Percentiles rank a stretch among this genome's conserved stretches.
Evolutionary conservation across 2,888 invertebrate genomes (phyloP).

Genomic region (Linnaemya tessellans): DNA sequence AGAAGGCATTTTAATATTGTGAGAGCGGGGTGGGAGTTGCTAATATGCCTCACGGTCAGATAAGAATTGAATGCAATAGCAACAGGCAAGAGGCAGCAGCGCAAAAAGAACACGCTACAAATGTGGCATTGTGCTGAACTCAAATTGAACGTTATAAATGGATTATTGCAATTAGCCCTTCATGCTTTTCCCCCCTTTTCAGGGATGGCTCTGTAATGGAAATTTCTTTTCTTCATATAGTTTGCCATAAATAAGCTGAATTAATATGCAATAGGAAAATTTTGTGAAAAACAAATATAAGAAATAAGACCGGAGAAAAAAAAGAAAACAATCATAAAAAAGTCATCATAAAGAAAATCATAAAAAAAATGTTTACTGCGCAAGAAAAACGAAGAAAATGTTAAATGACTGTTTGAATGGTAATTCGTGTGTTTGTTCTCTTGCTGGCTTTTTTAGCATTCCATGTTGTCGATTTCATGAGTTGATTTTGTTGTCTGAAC

Average conservation of each 20-base stretch:
- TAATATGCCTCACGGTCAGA: constrained; percentile 65
- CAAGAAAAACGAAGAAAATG: constrained; percentile 35
- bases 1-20: not conserved
- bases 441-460: constrained; percentile 19
- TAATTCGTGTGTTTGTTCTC: constrained; percentile 23
- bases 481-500: constrained; percentile 57
- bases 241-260: constrained; percentile 49
- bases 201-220: constrained; percentile 24
- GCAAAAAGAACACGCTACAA: constrained; percentile 30
- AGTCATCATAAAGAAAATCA: constrained; percentile 46
- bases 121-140: constrained; percentile 72
- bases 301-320: constrained; percentile 13
- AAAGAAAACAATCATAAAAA: constrained; percentile 30
- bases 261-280: constrained; percentile 53
- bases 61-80: constrained; percentile 50
- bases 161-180: constrained; percentile 83
- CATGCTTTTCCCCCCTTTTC: constrained; percentile 62
- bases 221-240: constrained; percentile 24
- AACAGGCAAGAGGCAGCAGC: constrained; percentile 17
- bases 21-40: constrained; percentile 20
- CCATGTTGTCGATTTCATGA: constrained; percentile 22
- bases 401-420: constrained; percentile 1
- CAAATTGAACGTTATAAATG: constrained; percentile 81
- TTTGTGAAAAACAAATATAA: constrained; percentile 26
- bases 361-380: constrained; percentile 37